phyloP scores from a whole-genome alignment of 2,113 vertebrate genomes.

The Gadus macrocephalus region DNA sequence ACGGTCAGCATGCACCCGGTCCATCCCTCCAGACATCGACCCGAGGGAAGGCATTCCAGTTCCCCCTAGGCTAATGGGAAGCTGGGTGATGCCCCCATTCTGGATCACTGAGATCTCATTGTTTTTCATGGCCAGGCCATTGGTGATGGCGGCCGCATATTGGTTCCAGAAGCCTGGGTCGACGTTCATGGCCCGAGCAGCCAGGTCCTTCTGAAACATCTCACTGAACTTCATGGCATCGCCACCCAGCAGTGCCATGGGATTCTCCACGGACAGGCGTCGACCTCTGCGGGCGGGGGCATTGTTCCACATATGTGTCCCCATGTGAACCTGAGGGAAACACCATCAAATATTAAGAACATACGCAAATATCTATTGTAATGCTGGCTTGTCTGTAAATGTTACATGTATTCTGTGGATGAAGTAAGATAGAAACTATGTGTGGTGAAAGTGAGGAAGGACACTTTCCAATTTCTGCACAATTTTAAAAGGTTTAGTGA shows the following conservation, averaged over 20 bases:
- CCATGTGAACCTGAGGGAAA: constrained; percentile 91
- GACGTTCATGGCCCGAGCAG: constrained; percentile 93
- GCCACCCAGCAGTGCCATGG: constrained; percentile 92
- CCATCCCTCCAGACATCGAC: constrained; percentile 83
- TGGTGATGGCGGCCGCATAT: constrained; percentile 95
- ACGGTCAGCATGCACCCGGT: constrained; percentile 82
- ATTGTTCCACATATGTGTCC: constrained; percentile 99
- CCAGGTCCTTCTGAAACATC: constrained; percentile 98
- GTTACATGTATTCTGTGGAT: too few species aligned
- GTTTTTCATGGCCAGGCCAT: constrained; percentile 98
- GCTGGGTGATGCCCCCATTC: constrained; percentile 91
- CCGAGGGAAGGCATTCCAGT: constrained; percentile 81
- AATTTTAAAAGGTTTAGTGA: too few species aligned
- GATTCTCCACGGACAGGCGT: constrained; percentile 95
- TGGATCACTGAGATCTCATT: constrained; percentile 99
- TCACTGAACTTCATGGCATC: constrained; percentile 97
- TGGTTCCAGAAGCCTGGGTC: constrained; percentile 98
- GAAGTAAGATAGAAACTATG: too few species aligned
- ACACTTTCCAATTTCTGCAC: too few species aligned
- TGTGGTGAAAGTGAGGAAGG: too few species aligned
- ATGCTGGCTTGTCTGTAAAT: background rate
- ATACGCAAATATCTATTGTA: background rate
- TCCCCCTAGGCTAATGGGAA: constrained; percentile 89
- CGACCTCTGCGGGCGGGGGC: constrained; percentile 93
- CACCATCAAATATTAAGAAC: constrained; percentile 13